Percentiles rank a stretch among this genome's conserved stretches.
These are phyloP conservation scores for Colostygia pectinataria DNA, from an alignment of 2,888 invertebrate genomes.

Conservation along the genomic window DNA sequence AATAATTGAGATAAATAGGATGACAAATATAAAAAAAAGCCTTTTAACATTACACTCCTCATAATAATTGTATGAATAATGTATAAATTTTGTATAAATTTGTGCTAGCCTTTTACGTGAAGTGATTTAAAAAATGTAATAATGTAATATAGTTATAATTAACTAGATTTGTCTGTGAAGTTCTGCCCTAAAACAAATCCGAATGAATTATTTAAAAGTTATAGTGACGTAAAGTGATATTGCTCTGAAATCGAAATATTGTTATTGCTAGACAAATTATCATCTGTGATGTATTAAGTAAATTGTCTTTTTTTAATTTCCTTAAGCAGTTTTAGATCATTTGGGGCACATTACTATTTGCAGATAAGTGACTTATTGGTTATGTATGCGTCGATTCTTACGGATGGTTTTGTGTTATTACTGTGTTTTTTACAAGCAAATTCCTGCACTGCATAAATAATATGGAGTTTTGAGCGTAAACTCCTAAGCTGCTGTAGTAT, in stretches of 20 bases:
- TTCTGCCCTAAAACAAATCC: constrained; percentile 17
- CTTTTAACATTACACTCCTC: constrained; percentile 29
- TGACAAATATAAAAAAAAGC: constrained; percentile 30
- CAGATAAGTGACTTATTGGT: neutral
- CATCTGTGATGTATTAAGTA: constrained; percentile 37
- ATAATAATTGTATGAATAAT: constrained; percentile 31
- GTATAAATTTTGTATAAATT: constrained; percentile 37
- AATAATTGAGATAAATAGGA: constrained; percentile 18
- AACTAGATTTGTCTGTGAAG: constrained; percentile 27
- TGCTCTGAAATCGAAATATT: constrained; percentile 29
- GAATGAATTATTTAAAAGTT: constrained; percentile 19
- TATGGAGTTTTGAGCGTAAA: no score
- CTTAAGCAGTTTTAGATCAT: constrained; percentile 26
- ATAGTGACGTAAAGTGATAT: constrained; percentile 15
- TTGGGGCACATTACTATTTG: constrained; percentile 1
- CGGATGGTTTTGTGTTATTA: no score
- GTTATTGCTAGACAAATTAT: constrained; percentile 33
- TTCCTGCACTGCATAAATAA: no score
- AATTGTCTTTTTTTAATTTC: constrained; percentile 23
- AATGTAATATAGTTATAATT: constrained; percentile 29
- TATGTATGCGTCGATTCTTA: neutral
- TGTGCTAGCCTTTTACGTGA: constrained; percentile 40
- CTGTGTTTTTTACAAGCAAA: no score
- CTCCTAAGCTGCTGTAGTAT: no score
- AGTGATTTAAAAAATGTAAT: constrained; percentile 44